Evolutionary conservation across 2,797 vertebrate genomes (phyloP), one percentile per base, ranked within the genome.

Genomic region (Melanotaenia parkinsoni): DNA sequence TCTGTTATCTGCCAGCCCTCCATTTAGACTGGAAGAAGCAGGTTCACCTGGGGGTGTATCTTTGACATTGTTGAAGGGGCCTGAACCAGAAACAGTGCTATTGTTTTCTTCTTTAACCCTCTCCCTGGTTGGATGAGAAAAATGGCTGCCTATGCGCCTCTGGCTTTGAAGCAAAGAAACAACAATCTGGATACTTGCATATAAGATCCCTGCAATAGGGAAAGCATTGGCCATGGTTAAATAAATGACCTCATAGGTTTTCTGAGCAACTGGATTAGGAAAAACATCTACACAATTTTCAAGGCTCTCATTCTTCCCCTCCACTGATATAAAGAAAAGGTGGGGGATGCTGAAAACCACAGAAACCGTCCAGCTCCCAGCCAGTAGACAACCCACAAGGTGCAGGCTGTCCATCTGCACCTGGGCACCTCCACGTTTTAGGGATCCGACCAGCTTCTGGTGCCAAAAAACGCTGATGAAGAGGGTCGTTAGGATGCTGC

Each of bases 381-480:
- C 80, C 72, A 95, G 77, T 54, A 94, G 74, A 0, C 57, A 47
- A 0, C 58, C 53, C n/a, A 94, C 85, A 12, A 94, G 54, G 0
- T 68, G 10, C 28, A 95, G 51, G 74, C 79, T 93, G 69, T 95
- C 94, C 87, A 95, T 72, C 70, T 8, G 84, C 67, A 93, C 91
- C 0, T 90, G 88, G 0, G 90, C 92, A 0, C 92, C 91, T 1
- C 94, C 94, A 0, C 86, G 84, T 24, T 91, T 93, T 11, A 94
- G 72, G 16, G 93, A 95, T 1, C 93, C 92, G 0, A 95, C 94
- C 1, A 96, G 88, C 77, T 95, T 96, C 90, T 95, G 94, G 78
- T 95, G 84, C 95, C 95, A 96, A 79, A 88, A 95, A 2, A 77
- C 0, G 2, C 93, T 93, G 87, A 95, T 95, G 87, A 94, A 90